Conservation (phyloP, 2,113 vertebrate species). For the Gavia stellata region DNA sequence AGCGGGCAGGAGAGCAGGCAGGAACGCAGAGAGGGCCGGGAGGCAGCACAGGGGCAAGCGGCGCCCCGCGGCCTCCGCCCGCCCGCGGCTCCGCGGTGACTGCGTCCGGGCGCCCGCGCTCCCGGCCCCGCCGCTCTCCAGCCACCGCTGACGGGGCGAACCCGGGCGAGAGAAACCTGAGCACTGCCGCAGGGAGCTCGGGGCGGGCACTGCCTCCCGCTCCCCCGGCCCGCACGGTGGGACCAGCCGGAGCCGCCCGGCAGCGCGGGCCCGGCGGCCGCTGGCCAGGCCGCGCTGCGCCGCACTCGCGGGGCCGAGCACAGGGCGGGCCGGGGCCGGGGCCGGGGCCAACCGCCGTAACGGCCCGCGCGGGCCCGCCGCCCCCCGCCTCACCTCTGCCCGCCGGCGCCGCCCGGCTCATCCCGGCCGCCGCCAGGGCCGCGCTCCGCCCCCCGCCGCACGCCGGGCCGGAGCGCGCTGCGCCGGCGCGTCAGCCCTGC, state of each 20-base stretch:
- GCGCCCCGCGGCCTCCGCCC: neutral
- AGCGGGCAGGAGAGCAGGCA: neutral
- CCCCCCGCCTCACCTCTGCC: neutral
- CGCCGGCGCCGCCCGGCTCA: neutral
- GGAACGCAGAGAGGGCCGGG: neutral
- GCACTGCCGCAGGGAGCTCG: neutral
- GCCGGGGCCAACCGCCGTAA: neutral
- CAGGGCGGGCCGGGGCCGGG: neutral
- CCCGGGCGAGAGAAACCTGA: neutral
- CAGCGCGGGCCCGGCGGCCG: neutral
- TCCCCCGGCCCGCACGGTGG: neutral
- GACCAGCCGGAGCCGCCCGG: no score
- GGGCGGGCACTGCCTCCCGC: neutral
- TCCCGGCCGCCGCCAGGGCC: neutral
- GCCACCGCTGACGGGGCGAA: neutral
- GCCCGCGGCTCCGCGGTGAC: neutral
- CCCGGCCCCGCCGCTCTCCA: neutral
- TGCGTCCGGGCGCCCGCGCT: neutral
- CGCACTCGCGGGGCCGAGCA: neutral
- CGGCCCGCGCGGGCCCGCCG: neutral
- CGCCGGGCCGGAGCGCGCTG: neutral
- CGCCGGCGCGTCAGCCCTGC: neutral
- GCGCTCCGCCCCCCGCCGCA: neutral
- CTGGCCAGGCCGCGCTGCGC: neutral
- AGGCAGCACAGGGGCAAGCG: neutral